Conservation (phyloP, 1,140 invertebrate genomes). For the Magallana ariakensis region DNA sequence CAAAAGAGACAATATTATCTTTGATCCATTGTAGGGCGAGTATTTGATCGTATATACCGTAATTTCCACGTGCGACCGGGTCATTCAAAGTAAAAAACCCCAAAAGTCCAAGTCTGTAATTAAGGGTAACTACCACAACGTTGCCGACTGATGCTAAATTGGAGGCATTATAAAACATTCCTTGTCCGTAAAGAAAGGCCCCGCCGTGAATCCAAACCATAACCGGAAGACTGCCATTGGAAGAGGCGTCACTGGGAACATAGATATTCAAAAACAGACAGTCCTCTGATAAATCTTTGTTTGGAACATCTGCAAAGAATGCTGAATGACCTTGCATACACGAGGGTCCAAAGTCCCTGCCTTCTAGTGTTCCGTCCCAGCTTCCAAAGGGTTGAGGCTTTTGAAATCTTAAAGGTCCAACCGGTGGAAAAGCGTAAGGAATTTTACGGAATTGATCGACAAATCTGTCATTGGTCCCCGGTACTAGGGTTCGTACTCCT, state of each 20-base stretch:
- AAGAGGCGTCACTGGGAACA: constrained; percentile 51
- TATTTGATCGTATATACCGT: constrained; percentile 78
- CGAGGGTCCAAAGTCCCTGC: constrained; percentile 42
- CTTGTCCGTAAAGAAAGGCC: constrained; percentile 90
- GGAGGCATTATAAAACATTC: constrained; percentile 93
- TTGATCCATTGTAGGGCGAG: constrained; percentile 76
- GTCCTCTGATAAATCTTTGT: constrained; percentile 57
- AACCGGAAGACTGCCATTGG: constrained; percentile 86
- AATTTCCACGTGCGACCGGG: constrained; percentile 73
- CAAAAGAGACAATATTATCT: constrained; percentile 81
- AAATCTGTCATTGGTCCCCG: not conserved
- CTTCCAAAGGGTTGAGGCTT: constrained; percentile 1
- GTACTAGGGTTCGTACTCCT: not conserved
- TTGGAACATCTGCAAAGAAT: not conserved
- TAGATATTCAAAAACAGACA: constrained; percentile 72
- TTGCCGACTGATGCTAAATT: constrained; percentile 87
- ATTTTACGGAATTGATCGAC: constrained; percentile 24
- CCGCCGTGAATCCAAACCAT: constrained; percentile 98
- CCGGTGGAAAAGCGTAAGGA: not conserved
- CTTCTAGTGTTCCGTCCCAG: constrained; percentile 29
- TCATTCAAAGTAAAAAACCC: constrained; percentile 58
- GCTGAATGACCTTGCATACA: constrained; percentile 28
- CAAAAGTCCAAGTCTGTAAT: constrained; percentile 89
- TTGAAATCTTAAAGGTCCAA: not conserved
- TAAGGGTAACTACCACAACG: constrained; percentile 95